Evolutionary conservation across 2,888 invertebrate species (phyloP).

Genomic region (Keiferia lycopersicella): DNA sequence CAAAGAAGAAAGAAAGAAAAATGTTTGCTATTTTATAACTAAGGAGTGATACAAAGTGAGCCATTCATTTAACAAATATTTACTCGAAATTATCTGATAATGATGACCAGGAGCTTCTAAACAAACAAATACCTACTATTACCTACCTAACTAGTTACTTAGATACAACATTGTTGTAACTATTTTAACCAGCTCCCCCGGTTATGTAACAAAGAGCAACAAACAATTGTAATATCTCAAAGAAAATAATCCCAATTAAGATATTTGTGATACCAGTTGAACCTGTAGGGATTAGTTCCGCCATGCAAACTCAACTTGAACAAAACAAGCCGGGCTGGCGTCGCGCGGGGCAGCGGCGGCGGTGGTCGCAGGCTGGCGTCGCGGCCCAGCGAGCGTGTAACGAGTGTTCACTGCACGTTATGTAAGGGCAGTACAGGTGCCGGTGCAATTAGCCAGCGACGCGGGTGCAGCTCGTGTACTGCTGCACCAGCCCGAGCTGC

Average conservation of each 20-base stretch:
- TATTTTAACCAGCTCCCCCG: not conserved
- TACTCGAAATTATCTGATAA: not conserved
- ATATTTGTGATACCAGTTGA: slow-evolving; percentile 4
- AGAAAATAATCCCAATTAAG: slow-evolving; percentile 3
- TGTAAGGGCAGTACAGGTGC: not conserved
- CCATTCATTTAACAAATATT: too few relatives aligned
- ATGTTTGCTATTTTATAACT: too few relatives aligned
- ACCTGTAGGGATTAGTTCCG: not conserved
- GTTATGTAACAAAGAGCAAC: not conserved
- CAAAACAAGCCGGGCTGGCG: slow-evolving; percentile 1
- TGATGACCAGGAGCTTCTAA: not conserved
- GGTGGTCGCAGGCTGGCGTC: not conserved
- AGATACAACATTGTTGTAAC: not conserved
- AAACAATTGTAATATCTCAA: not conserved
- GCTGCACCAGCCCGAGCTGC: not conserved
- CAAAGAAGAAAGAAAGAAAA: too few relatives aligned
- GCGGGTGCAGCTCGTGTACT: too few relatives aligned
- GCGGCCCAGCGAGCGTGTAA: slow-evolving; percentile 1
- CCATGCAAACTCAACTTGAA: not conserved
- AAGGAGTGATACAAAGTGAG: too few relatives aligned
- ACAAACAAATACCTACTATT: not conserved
- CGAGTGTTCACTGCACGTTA: slow-evolving; percentile 10
- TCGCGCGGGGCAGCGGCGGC: too few relatives aligned
- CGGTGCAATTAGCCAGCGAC: slow-evolving; percentile 13
- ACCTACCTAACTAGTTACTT: too few relatives aligned